These are phyloP conservation scores for Sympetrum striolatum DNA, from an alignment of 2,888 invertebrate genomes.

Conservation along the genomic window DNA sequence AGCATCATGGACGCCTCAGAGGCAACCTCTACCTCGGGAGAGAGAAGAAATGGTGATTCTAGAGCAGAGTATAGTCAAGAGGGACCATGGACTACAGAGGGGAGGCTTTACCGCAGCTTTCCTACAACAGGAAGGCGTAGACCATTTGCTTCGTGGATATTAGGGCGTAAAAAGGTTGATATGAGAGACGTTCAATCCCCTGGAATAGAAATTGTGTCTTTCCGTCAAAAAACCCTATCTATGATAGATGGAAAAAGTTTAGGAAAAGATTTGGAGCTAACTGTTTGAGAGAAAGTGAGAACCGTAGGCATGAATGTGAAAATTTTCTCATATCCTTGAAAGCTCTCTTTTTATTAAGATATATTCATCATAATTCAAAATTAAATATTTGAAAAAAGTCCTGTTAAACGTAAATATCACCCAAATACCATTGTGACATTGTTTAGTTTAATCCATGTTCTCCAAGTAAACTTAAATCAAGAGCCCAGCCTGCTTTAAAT, in stretches of 20 bases:
- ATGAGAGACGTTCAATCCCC: not conserved
- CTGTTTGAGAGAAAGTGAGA: not conserved
- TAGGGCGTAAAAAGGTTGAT: not conserved
- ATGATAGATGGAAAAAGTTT: not conserved
- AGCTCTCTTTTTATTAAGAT: no score
- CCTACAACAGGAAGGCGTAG: not conserved
- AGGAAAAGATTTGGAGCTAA: constrained; percentile 2
- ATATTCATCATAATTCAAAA: no score
- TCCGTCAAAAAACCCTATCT: not conserved
- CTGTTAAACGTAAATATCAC: no score
- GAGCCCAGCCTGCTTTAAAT: no score
- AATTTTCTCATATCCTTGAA: no score
- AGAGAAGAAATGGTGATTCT: constrained; percentile 3
- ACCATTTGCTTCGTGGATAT: constrained; percentile 8
- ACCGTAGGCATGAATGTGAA: not conserved
- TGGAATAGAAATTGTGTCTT: not conserved
- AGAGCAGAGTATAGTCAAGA: not conserved
- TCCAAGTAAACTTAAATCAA: no score
- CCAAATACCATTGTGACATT: no score
- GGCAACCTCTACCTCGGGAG: not conserved
- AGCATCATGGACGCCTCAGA: constrained; percentile 3
- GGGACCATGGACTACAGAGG: constrained; percentile 18
- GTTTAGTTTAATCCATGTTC: no score
- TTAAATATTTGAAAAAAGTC: no score
- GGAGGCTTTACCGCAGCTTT: constrained; percentile 4